Evolutionary conservation across 2,888 invertebrate species (phyloP), one percentile per base, ranked within the genome.

Genomic region (Watsonalla binaria): DNA sequence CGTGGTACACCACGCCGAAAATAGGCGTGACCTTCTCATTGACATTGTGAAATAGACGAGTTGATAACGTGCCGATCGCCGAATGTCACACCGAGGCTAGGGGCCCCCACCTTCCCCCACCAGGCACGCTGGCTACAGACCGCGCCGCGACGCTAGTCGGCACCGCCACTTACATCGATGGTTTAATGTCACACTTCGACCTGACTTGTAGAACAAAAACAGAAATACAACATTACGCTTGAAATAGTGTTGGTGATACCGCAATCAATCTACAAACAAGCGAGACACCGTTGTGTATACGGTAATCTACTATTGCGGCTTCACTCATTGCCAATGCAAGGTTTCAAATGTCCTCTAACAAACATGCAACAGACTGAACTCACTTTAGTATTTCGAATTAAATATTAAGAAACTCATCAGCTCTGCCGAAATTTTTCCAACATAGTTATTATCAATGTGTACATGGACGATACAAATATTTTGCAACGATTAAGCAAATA

Each of bases 31-130:
- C 90, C 90, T 90, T 90, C 90, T 90, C 90, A 90, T 90, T 90
- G 90, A 90, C 90, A 90, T 90, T 90, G 90, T 90, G 90, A 87
- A 90, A 90, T 90, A 89, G 86, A 84, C 83, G 79, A 82, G 80
- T 81, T 90, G 90, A 90, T 90, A 89, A 89, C 86, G 76, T 80
- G 73, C 75, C 81, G 87, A 89, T 82, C 86, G 80, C 79, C 86
- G 88, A 90, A 90, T 89, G 90, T 89, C 90, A 89, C 72, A 72
- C 70, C 89, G 86, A 88, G 87, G 87, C 86, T 86, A 84, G 79
- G 75, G 78, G 74, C 78, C 83, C 88, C 88, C 83, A 62, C 58
- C 58, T 53, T 63, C 66, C 75, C 74, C 77, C 82, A 80, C 78
- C 85, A 49, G 8, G 34, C 48, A 35, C 34, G 48, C 71, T 70